A percentile compares a stretch with the other conserved stretches of the same genome.
Evolutionary conservation across 2,888 invertebrate species (phyloP).

Genomic region (Ecliptopera silaceata): DNA sequence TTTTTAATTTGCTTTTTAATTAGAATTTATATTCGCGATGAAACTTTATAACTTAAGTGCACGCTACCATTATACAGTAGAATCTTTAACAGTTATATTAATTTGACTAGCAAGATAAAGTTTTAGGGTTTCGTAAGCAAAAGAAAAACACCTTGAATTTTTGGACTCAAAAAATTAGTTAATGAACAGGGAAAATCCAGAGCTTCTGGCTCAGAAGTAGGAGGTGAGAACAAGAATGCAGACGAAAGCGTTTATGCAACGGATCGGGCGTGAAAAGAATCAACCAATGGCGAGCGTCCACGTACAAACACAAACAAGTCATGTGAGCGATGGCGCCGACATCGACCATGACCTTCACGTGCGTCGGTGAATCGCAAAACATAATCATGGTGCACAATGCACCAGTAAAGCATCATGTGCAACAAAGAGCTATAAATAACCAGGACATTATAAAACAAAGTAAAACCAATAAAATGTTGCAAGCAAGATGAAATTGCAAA

Average conservation of each 20-base stretch:
- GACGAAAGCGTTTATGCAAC: conserved; percentile 44
- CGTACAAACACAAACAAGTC: conserved; percentile 58
- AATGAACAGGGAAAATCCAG: not conserved
- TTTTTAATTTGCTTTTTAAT: not conserved
- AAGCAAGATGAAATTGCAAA: not conserved
- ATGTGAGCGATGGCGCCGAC: conserved; percentile 64
- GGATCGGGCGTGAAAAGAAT: conserved; percentile 45
- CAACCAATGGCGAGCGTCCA: conserved; percentile 64
- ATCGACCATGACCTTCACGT: conserved; percentile 72
- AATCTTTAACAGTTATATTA: not conserved
- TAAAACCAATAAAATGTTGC: conserved; percentile 33
- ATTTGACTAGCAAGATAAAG: not conserved
- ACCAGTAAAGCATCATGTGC: conserved; percentile 33
- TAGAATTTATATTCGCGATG: not conserved
- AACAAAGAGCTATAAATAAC: conserved; percentile 49
- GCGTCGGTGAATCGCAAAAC: conserved; percentile 53
- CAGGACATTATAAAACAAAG: conserved; percentile 29
- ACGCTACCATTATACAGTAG: not conserved
- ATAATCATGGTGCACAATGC: conserved; percentile 47
- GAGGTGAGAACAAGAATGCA: conserved; percentile 27
- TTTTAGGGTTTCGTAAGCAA: not conserved
- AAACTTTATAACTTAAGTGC: not conserved
- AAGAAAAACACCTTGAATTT: not conserved
- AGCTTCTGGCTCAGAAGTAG: conserved; percentile 4
- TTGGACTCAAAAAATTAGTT: not conserved